These are phyloP conservation scores for Ennomos quercinarius DNA, from an alignment of 2,888 invertebrate species.

Conservation along the genomic window DNA sequence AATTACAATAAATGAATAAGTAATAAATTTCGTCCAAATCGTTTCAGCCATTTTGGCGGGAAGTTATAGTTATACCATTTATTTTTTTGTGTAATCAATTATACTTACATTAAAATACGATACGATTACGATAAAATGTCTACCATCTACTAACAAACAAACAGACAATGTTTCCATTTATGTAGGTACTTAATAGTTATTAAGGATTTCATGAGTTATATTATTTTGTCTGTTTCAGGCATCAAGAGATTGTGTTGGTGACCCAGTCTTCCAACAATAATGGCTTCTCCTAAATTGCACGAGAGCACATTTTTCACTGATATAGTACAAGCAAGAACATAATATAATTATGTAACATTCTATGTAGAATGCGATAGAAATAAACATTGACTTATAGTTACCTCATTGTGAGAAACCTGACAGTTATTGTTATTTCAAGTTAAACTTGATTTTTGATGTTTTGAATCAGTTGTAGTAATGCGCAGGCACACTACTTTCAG, in stretches of 20 bases:
- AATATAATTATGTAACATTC: slow-evolving; percentile 5
- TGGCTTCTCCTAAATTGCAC: slow-evolving; percentile 60
- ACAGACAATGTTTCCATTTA: too few species aligned
- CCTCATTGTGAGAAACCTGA: neutral
- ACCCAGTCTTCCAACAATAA: slow-evolving; percentile 57
- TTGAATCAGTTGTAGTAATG: too few species aligned
- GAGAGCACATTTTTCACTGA: slow-evolving; percentile 12
- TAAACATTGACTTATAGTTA: slow-evolving; percentile 16
- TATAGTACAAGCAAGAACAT: slow-evolving; percentile 8
- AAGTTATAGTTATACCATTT: too few species aligned
- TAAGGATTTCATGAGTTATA: neutral
- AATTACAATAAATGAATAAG: too few species aligned
- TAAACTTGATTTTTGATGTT: neutral
- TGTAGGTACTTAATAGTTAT: too few species aligned
- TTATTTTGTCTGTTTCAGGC: slow-evolving; percentile 58
- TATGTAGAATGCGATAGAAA: slow-evolving; percentile 48
- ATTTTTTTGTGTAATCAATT: too few species aligned
- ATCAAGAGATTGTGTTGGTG: slow-evolving; percentile 72
- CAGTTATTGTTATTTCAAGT: slow-evolving; percentile 6
- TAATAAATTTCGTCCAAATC: too few species aligned
- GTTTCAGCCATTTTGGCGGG: too few species aligned
- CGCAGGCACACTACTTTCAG: too few species aligned
- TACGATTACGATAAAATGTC: too few species aligned
- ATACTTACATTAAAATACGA: too few species aligned
- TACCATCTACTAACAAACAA: too few species aligned